These are phyloP conservation scores for Meta bourneti DNA, from an alignment of 2,888 invertebrate genomes.

Conservation along the genomic window DNA sequence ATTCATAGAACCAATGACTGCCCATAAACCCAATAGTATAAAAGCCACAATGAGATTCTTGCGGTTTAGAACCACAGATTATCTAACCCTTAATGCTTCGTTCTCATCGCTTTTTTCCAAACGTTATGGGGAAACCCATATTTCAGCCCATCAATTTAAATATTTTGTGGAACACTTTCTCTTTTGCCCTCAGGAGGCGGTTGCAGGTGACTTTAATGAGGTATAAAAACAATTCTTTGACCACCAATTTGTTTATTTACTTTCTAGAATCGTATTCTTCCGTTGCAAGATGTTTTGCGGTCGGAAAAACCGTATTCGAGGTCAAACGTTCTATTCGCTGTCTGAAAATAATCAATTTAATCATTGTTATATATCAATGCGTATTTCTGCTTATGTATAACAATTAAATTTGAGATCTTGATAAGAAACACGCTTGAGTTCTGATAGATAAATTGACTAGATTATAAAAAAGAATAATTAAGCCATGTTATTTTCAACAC, in stretches of 20 bases:
- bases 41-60: too few relatives aligned
- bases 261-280: background rate
- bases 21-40: too few relatives aligned
- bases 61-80: too few relatives aligned
- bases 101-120: too few relatives aligned
- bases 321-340: background rate
- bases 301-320: background rate
- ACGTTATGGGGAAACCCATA: too few relatives aligned
- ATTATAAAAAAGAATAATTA: background rate
- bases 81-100: too few relatives aligned
- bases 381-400: background rate
- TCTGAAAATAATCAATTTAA: background rate
- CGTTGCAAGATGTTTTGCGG: background rate
- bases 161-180: background rate
- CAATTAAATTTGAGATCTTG: background rate
- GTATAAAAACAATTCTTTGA: background rate
- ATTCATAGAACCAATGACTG: too few relatives aligned
- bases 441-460: background rate
- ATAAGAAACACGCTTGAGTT: background rate
- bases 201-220: background rate
- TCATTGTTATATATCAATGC: background rate
- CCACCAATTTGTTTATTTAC: background rate
- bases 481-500: background rate
- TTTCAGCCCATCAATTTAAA: background rate
- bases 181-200: background rate